phyloP scores from a whole-genome alignment of 2,888 invertebrate genomes.

The Coelinius sp. region DNA sequence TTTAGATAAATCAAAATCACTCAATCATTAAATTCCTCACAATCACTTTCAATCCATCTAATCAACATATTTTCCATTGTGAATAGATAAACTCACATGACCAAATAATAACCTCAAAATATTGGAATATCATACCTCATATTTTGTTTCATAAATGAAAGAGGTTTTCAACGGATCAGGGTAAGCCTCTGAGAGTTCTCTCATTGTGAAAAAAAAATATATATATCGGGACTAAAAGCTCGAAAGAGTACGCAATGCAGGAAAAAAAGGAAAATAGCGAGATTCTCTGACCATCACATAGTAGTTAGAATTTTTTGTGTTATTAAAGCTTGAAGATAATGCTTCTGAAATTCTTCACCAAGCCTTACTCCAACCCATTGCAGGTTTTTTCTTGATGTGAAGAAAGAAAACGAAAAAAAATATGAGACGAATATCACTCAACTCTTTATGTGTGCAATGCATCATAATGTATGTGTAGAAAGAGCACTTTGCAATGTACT shows the following conservation, averaged over 20 bases:
- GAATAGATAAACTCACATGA: background rate
- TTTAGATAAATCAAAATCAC: too few relatives aligned
- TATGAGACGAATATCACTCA: background rate
- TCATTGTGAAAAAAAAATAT: background rate
- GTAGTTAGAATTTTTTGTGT: constrained; percentile 2
- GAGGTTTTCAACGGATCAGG: background rate
- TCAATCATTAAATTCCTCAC: too few relatives aligned
- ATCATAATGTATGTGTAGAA: background rate
- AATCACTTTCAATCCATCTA: background rate
- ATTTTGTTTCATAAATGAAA: constrained; percentile 2
- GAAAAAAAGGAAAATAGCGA: background rate
- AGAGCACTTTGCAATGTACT: background rate
- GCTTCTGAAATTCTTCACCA: background rate
- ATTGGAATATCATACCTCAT: background rate
- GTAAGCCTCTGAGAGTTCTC: background rate
- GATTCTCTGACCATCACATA: constrained; percentile 18
- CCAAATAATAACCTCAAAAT: background rate
- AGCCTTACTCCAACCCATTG: background rate
- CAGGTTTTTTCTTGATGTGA: background rate
- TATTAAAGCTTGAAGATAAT: constrained; percentile 17
- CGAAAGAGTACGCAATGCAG: background rate
- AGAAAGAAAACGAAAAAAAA: background rate
- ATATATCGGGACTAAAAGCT: constrained; percentile 5
- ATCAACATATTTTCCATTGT: background rate
- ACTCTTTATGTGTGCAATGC: background rate